phyloP scores from a whole-genome alignment of 2,797 vertebrate genomes.

The Denticeps clupeoides region DNA sequence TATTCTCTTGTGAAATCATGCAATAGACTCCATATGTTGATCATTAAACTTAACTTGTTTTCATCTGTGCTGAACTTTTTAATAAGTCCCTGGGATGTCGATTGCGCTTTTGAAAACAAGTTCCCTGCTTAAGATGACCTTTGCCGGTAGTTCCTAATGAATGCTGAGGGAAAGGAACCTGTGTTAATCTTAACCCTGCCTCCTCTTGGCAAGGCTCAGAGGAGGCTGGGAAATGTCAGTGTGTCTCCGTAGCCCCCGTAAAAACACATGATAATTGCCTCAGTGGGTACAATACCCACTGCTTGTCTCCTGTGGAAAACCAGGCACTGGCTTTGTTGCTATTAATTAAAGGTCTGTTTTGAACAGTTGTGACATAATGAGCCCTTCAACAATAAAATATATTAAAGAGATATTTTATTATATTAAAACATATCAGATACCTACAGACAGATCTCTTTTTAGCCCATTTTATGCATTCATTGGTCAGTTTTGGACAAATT shows the following conservation, averaged over 20 bases:
- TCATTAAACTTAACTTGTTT: not conserved
- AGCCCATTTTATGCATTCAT: too few species aligned
- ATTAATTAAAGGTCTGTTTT: too few species aligned
- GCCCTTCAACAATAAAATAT: too few species aligned
- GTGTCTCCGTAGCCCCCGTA: conserved; percentile 30
- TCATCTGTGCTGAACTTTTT: conserved; percentile 17
- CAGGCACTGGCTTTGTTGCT: not conserved
- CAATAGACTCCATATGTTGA: too few species aligned
- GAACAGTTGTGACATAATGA: not conserved
- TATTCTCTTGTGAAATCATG: too few species aligned
- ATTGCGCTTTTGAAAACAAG: conserved; percentile 23
- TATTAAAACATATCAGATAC: too few species aligned
- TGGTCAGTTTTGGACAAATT: too few species aligned
- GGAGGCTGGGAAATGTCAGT: conserved; percentile 45
- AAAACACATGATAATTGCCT: conserved; percentile 22
- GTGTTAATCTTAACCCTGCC: conserved; percentile 2
- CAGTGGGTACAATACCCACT: not conserved
- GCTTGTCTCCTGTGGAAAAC: not conserved
- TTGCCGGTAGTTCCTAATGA: conserved; percentile 33
- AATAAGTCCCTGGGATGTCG: conserved; percentile 39
- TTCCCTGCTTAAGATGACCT: conserved; percentile 38
- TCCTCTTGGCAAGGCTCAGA: conserved; percentile 23
- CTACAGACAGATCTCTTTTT: too few species aligned
- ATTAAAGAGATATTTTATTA: too few species aligned
- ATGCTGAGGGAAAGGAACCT: conserved; percentile 19